Conservation (phyloP, 2,113 vertebrate genomes). For the Oreochromis tanganicae region DNA sequence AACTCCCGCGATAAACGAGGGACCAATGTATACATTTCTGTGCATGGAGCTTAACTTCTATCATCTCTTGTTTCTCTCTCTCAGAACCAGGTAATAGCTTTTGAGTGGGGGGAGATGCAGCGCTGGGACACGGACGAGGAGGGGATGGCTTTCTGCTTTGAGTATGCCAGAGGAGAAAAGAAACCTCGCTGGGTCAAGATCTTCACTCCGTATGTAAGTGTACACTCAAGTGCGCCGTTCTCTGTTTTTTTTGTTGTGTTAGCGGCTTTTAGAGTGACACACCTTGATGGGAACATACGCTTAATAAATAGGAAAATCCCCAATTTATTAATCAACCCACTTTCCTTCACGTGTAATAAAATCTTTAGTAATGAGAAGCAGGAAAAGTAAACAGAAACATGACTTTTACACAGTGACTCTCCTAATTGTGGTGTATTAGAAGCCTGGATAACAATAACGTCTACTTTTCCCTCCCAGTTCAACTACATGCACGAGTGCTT, state of each 20-base stretch:
- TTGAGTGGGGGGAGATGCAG: conserved; percentile 97
- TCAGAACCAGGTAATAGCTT: conserved; percentile 94
- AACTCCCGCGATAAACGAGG: not conserved
- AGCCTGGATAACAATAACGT: not conserved
- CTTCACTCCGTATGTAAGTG: conserved; percentile 86
- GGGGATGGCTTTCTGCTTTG: conserved; percentile 97
- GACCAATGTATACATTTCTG: not conserved
- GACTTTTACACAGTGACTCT: not conserved
- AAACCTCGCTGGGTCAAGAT: conserved; percentile 95
- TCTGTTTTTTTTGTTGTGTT: not conserved
- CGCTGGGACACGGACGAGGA: conserved; percentile 98
- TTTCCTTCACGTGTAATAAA: not conserved
- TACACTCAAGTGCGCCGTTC: not conserved
- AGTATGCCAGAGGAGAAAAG: conserved; percentile 90
- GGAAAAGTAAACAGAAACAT: not conserved
- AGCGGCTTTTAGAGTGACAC: not conserved
- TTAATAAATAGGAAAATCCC: not conserved
- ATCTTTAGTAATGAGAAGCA: not conserved
- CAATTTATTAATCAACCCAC: not conserved
- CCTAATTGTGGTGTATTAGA: not conserved
- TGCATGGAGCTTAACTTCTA: not conserved
- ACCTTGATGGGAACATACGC: not conserved
- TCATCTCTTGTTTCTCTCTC: not conserved
- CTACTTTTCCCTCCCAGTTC: conserved; percentile 73
- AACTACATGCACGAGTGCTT: conserved; percentile 99